A percentile compares a stretch with the other conserved stretches of the same genome.
Conservation (phyloP, 2,113 vertebrate species). For the Grammomys dolichurus region DNA sequence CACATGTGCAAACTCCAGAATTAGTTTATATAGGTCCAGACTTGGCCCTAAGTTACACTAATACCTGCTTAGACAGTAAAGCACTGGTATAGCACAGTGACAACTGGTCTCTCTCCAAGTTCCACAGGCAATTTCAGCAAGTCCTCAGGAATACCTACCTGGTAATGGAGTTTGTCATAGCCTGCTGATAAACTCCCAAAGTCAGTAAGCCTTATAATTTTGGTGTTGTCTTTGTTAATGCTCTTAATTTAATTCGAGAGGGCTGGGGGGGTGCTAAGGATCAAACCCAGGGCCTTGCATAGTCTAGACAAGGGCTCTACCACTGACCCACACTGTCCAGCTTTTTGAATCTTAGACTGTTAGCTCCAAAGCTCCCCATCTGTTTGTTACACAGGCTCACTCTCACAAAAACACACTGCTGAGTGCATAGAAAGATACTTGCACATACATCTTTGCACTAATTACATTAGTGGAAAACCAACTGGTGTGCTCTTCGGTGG, state of each 20-base stretch:
- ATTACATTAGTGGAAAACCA: neutral
- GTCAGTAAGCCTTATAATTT: neutral
- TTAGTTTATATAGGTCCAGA: neutral
- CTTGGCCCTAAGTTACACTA: neutral
- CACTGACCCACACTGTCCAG: neutral
- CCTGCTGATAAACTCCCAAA: neutral
- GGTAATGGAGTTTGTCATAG: neutral
- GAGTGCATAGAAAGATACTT: neutral
- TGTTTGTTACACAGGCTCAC: neutral
- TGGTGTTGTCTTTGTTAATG: neutral
- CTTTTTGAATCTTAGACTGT: neutral
- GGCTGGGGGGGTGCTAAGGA: neutral
- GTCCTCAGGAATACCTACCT: neutral
- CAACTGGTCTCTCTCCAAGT: neutral
- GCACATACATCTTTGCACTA: neutral
- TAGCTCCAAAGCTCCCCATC: neutral
- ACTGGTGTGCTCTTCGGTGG: neutral
- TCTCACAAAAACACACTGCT: neutral
- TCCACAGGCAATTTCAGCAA: neutral
- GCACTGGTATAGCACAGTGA: neutral
- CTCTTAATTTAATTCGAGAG: neutral
- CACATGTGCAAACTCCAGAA: neutral
- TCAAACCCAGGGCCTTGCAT: neutral
- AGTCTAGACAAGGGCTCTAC: neutral
- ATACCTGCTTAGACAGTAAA: neutral